phyloP scores from a whole-genome alignment of 2,113 vertebrate genomes.

The Gavia stellata region DNA sequence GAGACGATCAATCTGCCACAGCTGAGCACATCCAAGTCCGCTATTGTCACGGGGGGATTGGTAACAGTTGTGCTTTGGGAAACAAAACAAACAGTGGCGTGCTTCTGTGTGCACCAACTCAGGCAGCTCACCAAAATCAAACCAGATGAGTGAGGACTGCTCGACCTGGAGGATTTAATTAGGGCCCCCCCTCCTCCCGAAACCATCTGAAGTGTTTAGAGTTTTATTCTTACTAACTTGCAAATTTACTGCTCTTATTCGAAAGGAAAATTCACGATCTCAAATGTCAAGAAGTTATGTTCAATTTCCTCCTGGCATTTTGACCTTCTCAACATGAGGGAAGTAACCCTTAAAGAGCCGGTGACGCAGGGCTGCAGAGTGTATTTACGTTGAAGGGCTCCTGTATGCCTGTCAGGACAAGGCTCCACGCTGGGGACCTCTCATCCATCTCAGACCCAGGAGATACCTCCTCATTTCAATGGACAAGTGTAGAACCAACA shows the following conservation, averaged over 20 bases:
- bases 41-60: not conserved
- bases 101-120: not conserved
- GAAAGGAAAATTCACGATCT: constrained; percentile 5
- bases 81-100: not conserved
- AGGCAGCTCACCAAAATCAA: not conserved
- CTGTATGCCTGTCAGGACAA: not conserved
- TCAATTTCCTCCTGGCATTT: constrained; percentile 44
- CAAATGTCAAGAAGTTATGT: constrained; percentile 49
- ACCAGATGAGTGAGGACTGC: not conserved
- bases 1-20: not conserved
- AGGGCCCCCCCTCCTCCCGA: not conserved
- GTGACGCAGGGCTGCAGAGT: not conserved
- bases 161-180: not conserved
- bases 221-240: constrained; percentile 34
- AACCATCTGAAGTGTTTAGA: not conserved
- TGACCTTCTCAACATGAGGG: constrained; percentile 37
- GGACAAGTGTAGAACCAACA: not conserved
- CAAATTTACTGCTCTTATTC: constrained; percentile 24
- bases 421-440: not conserved
- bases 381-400: not conserved
- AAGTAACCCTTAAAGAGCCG: constrained; percentile 26
- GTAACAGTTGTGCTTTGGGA: not conserved
- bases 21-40: not conserved
- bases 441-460: not conserved
- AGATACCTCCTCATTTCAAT: not conserved